A percentile compares a stretch with the other conserved stretches of the same genome.
These are phyloP conservation scores for Lophotriccus pileatus DNA, from an alignment of 2,797 vertebrate genomes.

Conservation along the genomic window DNA sequence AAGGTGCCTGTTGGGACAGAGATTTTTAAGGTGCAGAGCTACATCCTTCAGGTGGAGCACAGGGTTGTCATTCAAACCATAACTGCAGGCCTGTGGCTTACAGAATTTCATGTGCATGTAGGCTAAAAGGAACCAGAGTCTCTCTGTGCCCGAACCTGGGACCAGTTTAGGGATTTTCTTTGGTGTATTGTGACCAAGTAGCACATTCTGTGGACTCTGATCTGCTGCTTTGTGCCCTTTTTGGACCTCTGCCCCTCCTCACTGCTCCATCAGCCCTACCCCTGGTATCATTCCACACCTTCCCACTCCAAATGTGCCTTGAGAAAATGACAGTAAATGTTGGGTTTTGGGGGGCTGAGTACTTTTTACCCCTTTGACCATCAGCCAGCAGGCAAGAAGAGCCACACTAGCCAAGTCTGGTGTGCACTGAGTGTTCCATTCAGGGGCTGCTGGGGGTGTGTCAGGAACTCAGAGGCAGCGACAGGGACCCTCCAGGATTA, in stretches of 20 bases:
- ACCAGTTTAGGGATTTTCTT: background rate
- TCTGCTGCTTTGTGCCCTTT: background rate
- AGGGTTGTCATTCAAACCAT: background rate
- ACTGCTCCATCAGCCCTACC: background rate
- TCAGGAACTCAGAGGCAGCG: background rate
- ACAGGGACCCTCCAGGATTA: background rate
- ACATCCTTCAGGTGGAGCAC: background rate
- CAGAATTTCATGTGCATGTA: background rate
- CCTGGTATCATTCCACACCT: background rate
- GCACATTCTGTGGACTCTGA: background rate
- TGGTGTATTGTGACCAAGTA: background rate
- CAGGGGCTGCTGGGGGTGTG: background rate
- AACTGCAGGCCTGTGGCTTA: rapidly evolving
- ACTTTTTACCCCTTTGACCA: background rate
- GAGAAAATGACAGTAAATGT: background rate
- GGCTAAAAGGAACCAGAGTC: background rate
- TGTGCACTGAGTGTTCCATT: conserved; percentile 30
- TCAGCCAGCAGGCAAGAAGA: background rate
- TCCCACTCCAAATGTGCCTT: background rate
- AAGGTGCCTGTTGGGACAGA: background rate
- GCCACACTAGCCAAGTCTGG: background rate
- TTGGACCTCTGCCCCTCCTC: background rate
- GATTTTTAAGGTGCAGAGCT: background rate
- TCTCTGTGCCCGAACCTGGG: background rate
- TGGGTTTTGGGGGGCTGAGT: background rate